Evolutionary conservation across 2,797 vertebrate species (phyloP).

Genomic region (Tarsius wallacei): DNA sequence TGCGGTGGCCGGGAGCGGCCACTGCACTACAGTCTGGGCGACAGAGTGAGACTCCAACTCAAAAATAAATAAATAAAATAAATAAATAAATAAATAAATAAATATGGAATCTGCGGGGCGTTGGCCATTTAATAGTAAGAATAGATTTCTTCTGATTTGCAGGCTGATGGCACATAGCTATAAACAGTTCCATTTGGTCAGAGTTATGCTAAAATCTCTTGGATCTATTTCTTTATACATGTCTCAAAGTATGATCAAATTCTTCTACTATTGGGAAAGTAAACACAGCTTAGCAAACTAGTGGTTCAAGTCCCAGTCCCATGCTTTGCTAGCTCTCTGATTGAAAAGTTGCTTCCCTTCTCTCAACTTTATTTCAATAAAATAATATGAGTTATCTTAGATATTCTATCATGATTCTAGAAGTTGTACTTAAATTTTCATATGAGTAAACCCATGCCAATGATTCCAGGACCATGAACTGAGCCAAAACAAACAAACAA

Average conservation of each 20-base stretch:
- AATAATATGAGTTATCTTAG: background rate
- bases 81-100: no score
- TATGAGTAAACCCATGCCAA: background rate
- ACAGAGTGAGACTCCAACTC: no score
- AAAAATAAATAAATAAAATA: no score
- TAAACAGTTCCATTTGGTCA: background rate
- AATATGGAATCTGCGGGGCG: background rate
- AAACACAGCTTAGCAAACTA: background rate
- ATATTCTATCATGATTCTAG: background rate
- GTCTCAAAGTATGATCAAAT: background rate
- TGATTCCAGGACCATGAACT: background rate
- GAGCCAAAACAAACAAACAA: background rate
- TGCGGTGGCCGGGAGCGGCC: no score
- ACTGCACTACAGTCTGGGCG: no score
- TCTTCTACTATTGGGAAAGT: background rate
- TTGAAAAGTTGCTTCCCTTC: background rate
- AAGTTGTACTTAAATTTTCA: background rate
- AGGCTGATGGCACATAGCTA: background rate
- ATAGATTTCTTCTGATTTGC: conserved; percentile 4
- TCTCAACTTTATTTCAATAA: conserved; percentile 13
- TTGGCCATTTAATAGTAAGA: conserved; percentile 9
- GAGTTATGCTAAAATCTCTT: background rate
- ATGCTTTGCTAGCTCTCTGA: background rate
- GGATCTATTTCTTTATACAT: background rate
- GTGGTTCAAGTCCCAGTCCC: background rate